A percentile compares a stretch with the other conserved stretches of the same genome.
Conservation (phyloP, 2,113 vertebrate genomes). For the Ailuropoda melanoleuca region DNA sequence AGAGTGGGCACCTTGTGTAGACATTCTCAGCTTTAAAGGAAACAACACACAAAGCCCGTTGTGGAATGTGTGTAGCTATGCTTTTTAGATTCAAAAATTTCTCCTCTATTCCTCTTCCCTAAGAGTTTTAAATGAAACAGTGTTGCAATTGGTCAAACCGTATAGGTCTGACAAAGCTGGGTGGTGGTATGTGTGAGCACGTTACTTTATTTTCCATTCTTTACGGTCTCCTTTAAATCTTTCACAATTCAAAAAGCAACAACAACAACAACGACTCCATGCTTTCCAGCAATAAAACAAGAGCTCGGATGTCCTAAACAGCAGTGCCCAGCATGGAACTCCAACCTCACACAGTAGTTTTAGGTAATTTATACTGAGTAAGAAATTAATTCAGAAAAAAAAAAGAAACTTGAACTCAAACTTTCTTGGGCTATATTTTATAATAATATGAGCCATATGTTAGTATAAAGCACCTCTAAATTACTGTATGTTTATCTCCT, state of each 20-base stretch:
- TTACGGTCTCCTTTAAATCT: neutral
- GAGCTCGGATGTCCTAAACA: neutral
- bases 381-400: neutral
- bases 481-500: neutral
- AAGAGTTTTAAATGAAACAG: neutral
- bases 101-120: neutral
- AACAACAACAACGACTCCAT: neutral
- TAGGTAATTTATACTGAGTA: neutral
- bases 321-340: fast-evolving
- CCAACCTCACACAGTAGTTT: neutral
- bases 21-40: neutral
- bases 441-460: neutral
- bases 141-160: neutral
- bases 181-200: too few relatives aligned
- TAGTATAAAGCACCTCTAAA: neutral
- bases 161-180: neutral
- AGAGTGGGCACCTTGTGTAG: fast-evolving
- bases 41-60: neutral
- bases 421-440: neutral
- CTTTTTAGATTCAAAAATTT: neutral
- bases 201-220: neutral
- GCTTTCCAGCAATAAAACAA: neutral
- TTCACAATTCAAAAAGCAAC: neutral
- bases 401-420: neutral
- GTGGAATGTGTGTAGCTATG: neutral